Evolutionary conservation across 2,888 invertebrate genomes (phyloP).

Genomic region (Ferdinandea cuprea): DNA sequence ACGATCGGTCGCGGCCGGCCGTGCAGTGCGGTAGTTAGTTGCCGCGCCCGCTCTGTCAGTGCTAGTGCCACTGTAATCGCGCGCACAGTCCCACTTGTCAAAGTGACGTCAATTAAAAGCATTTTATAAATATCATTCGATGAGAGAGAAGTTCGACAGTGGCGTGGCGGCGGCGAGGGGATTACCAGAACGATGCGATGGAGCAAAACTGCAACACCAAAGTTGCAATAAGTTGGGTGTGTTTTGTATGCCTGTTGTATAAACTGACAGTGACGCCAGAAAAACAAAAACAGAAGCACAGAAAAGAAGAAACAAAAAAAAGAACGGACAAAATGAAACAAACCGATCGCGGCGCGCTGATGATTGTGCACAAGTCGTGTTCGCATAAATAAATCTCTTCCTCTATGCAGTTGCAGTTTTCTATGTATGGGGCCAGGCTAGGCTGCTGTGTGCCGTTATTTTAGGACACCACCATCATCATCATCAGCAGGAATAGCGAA

Average conservation of each 20-base stretch:
- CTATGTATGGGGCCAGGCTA: conserved; percentile 54
- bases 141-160: neutral
- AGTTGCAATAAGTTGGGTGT: conserved; percentile 25
- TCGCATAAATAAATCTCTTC: conserved; percentile 64
- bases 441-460: conserved; percentile 61
- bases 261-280: conserved; percentile 67
- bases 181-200: too few species aligned
- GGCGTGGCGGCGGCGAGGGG: neutral
- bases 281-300: conserved; percentile 52
- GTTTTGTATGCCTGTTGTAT: conserved; percentile 12
- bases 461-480: conserved; percentile 58
- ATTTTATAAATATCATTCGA: conserved; percentile 64
- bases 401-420: conserved; percentile 46
- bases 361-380: conserved; percentile 65
- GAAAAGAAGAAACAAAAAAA: conserved; percentile 10
- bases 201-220: conserved; percentile 9
- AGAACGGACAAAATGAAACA: too few species aligned
- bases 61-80: conserved; percentile 13
- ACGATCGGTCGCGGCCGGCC: conserved; percentile 68
- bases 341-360: conserved; percentile 47
- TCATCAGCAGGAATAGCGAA: conserved; percentile 16
- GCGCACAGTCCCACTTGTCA: conserved; percentile 55
- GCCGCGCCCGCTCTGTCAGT: conserved; percentile 31
- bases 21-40: conserved; percentile 35
- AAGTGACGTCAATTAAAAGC: conserved; percentile 72